Conservation (phyloP, 2,888 invertebrate species). For the Protula sp. region DNA sequence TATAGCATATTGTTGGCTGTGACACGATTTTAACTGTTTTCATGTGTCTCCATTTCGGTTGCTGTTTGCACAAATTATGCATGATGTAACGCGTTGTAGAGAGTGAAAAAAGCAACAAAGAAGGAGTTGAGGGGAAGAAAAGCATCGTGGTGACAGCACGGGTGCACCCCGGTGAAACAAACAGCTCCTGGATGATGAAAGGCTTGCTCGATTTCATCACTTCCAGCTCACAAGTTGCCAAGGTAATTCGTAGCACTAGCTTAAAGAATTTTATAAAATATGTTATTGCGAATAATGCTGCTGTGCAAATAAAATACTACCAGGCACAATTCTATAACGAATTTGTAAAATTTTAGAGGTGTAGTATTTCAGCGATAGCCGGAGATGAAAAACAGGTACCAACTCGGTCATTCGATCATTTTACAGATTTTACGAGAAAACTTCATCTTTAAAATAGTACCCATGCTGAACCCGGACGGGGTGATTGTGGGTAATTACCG, state of each 20-base stretch:
- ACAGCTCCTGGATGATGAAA: slow-evolving; percentile 52
- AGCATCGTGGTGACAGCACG: slow-evolving; percentile 46
- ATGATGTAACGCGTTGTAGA: no score
- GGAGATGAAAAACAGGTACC: no score
- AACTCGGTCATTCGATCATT: no score
- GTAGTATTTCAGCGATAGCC: neutral
- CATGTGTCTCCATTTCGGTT: no score
- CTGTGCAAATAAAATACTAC: neutral
- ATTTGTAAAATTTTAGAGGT: neutral
- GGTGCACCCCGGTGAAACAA: slow-evolving; percentile 52
- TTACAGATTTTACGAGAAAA: slow-evolving; percentile 38
- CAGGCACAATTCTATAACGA: neutral
- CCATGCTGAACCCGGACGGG: slow-evolving; percentile 53
- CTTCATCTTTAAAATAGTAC: slow-evolving; percentile 51
- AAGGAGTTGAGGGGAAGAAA: slow-evolving; percentile 41
- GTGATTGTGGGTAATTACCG: slow-evolving; percentile 54
- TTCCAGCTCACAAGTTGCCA: slow-evolving; percentile 34
- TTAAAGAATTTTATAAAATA: neutral
- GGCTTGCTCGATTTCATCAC: slow-evolving; percentile 48
- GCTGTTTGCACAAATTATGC: no score
- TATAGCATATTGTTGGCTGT: no score
- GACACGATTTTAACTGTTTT: no score
- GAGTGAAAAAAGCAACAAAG: no score
- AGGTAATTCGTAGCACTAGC: no score
- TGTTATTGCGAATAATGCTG: no score